Percentiles rank a stretch among this genome's conserved stretches.
phyloP scores from a whole-genome alignment of 1,140 invertebrate species.

The Brachionus plicatilis region DNA sequence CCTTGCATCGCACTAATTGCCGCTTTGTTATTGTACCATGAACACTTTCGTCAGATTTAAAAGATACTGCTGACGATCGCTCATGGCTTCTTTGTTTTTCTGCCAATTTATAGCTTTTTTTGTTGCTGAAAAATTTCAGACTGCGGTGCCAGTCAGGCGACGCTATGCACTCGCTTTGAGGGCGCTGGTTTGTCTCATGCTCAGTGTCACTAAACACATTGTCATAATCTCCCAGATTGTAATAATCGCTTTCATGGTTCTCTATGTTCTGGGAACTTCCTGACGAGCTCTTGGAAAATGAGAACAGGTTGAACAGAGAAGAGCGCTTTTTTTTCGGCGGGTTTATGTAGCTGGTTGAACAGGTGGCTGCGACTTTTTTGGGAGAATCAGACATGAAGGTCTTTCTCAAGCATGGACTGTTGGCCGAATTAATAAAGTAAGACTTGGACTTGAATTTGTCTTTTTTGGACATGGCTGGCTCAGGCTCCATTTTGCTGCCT shows the following conservation, averaged over 20 bases:
- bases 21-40: not conserved
- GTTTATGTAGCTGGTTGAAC: constrained; percentile 3
- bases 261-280: not conserved
- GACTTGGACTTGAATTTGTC: constrained; percentile 26
- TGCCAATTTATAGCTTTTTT: constrained; percentile 8
- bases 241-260: not conserved
- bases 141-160: not conserved
- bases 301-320: constrained; percentile 14
- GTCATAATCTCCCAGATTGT: not conserved
- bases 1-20: not conserved
- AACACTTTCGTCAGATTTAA: not conserved
- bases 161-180: not conserved
- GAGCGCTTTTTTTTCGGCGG: constrained; percentile 1
- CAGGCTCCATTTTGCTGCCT: not conserved
- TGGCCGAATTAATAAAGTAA: not conserved
- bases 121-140: constrained; percentile 6
- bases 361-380: not conserved
- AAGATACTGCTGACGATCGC: not conserved
- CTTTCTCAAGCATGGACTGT: not conserved
- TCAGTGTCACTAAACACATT: constrained; percentile 8
- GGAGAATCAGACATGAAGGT: not conserved
- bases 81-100: not conserved
- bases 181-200: not conserved
- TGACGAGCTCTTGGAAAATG: not conserved
- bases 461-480: not conserved